Evolutionary conservation across 2,888 invertebrate species (phyloP), one percentile per base, ranked within the genome.

Genomic region (Ectemnius cavifrons): DNA sequence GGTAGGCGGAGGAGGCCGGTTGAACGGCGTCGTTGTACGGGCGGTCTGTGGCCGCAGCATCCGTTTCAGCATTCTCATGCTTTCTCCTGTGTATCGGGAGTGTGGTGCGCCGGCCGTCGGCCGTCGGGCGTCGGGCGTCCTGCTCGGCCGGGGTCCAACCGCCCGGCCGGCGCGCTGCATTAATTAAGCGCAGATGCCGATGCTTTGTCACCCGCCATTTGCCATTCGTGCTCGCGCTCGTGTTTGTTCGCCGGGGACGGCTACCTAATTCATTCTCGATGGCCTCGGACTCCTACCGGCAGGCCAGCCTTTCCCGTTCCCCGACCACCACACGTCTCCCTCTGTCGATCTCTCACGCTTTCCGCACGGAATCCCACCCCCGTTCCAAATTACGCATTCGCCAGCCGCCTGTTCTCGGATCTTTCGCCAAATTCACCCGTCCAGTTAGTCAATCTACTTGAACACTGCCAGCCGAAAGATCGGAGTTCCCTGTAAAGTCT

Each of bases 131-230:
- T n/a, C n/a, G n/a, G 20, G 20, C 20, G 20, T 20, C 20, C 20
- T 20, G 28, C 28, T 37, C 28, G 28, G 37, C 37, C 37, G 37
- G 23, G 23, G 23, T 23, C 11, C 37, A 37, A 8, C 37, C 37
- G 37, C 71, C 71, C 62, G 71, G 71, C 67, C 61, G 78, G 74
- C 75, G 37, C 37, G 77, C 72, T 79, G 84, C 86, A 84, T 87
- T 85, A 85, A 87, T 87, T 86, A 86, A 84, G 83, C 85, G 80
- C 84, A 86, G 83, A 85, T 85, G 86, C 84, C 87, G 85, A 87
- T 84, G 81, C 81, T 82, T 82, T 80, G 85, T 87, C 85, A 84
- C 82, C 81, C 83, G 85, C 85, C 84, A 85, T 86, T 87, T 84
- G 84, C 84, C 81, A 82, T 83, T 82, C 79, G 81, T 80, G 76